Evolutionary conservation across 2,113 vertebrate species (phyloP), one percentile per base, ranked within the genome.

Genomic region (Barnardius zonarius): DNA sequence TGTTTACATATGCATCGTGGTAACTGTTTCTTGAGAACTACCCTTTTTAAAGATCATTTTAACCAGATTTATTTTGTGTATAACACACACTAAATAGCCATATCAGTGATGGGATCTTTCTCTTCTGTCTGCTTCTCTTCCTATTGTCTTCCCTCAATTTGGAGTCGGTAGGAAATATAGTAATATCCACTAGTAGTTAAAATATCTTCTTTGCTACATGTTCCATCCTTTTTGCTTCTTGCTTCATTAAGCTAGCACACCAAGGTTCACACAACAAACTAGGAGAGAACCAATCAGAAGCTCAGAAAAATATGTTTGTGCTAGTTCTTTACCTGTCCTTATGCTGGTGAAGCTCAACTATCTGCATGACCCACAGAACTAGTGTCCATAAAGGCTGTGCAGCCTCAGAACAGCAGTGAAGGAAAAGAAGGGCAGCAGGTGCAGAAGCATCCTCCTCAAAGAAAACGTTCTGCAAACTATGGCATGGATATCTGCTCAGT

Each of bases 151-250:
- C 11, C 15, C 10, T 66, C 16, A 24, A 0, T 55, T 43, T 39
- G 11, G 24, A 80, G 15, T 61, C 11, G 16, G 33, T 19, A 27
- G 22, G 31, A 63, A 30, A 17, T 9, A 18, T 0, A 37, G 4
- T 0, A 35, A 3, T 64, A 1, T 10, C 23, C 15, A 49, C 11
- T 2, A 68, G 4, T 25, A n/a, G 13, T 76, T 80, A 28, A 76
- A 54, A 59, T 77, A 22, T 73, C 23, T 72, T 51, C 15, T 57
- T 4, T 49, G 1, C 16, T 5, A 25, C 7, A 17, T 12, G 3
- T 48, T 82, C 13, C 10, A 72, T 87, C 18, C 11, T 72, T 54
- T 64, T 48, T 69, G 9, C 16, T 51, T 82, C 23, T 66, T 49
- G 9, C 5, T 4, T 63, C 17, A 5, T 49, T 62, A 83, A 74